Conservation (phyloP, 2,113 vertebrate species). For the Periophthalmus modestus region DNA sequence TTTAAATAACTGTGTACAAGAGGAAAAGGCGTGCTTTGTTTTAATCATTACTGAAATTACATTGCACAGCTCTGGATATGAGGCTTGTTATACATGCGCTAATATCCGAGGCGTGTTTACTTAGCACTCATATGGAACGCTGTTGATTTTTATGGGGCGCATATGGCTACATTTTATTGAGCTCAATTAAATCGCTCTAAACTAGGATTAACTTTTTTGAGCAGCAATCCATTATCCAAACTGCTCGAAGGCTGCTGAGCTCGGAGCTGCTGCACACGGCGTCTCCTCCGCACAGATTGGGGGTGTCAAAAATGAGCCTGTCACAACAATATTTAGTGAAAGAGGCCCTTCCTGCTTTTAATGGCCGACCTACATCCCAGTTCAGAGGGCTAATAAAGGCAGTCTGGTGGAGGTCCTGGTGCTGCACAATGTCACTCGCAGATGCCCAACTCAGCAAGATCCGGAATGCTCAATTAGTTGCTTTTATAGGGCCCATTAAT, state of each 20-base stretch:
- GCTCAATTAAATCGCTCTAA: constrained; percentile 68
- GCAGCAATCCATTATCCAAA: constrained; percentile 45
- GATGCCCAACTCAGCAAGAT: constrained; percentile 94
- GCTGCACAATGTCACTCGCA: constrained; percentile 96
- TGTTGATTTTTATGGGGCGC: constrained; percentile 63
- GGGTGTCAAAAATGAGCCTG: constrained; percentile 71
- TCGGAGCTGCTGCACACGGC: constrained; percentile 36
- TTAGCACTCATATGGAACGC: constrained; percentile 64
- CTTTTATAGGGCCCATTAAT: constrained; percentile 86
- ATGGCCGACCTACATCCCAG: constrained; percentile 96
- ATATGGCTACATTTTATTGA: constrained; percentile 68
- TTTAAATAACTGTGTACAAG: constrained; percentile 11
- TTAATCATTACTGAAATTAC: constrained; percentile 44
- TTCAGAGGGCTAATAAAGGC: constrained; percentile 92
- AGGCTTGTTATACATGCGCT: constrained; percentile 46
- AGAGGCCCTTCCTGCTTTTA: constrained; percentile 85
- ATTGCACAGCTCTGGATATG: constrained; percentile 32
- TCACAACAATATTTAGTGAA: constrained; percentile 70
- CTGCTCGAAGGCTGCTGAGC: constrained; percentile 28
- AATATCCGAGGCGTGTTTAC: constrained; percentile 59
- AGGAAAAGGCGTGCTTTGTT: constrained; percentile 32
- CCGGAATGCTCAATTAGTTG: constrained; percentile 95
- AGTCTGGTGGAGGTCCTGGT: constrained; percentile 94
- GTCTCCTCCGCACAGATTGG: constrained; percentile 29
- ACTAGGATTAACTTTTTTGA: constrained; percentile 68